Evolutionary conservation across 1,140 invertebrate genomes (phyloP), one percentile per base, ranked within the genome.

Genomic region (Megathymus violae): DNA sequence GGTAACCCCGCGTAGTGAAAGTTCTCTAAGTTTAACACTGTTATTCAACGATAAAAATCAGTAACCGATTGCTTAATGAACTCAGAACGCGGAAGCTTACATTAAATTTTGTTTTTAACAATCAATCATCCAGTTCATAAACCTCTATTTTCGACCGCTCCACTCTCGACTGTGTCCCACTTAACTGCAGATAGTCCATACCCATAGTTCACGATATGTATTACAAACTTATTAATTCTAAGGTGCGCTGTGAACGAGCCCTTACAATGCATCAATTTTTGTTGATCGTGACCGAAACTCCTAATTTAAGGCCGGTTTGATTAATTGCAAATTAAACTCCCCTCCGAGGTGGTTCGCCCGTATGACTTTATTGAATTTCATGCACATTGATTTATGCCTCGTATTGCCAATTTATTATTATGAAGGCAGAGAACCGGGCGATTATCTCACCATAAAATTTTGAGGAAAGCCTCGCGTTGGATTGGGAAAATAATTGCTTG

Each of bases 321-420:
- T 90, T 88, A 90, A 90, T 88, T 88, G 88, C 83, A 88, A 84
- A 88, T 90, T 90, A 88, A 90, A 85, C 78, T 80, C 69, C 67
- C 74, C 75, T 67, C 71, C 75, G 66, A 67, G 78, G 82, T 74
- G 80, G 82, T 82, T 74, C 71, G 56, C 62, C 73, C 71, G 74
- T 90, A 90, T 83, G 82, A 88, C 85, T 88, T 90, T 90, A 88
- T 90, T 90, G 85, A 90, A 88, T 90, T 90, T 88, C 80, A 82
- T 80, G 72, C 71, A 38, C 51, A 31, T 61, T 83, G 84, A 88
- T 88, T 88, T 86, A 90, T 88, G 79, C 59, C 40, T 54, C 43
- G 78, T 66, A 77, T 78, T 72, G 71, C 74, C 75, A 81, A 88
- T 86, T 85, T 90, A 89, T 88, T 85, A 84, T 80, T 75, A 79